Conservation (phyloP, 2,888 invertebrate species). For the Amblyjoppa fuscipennis region DNA sequence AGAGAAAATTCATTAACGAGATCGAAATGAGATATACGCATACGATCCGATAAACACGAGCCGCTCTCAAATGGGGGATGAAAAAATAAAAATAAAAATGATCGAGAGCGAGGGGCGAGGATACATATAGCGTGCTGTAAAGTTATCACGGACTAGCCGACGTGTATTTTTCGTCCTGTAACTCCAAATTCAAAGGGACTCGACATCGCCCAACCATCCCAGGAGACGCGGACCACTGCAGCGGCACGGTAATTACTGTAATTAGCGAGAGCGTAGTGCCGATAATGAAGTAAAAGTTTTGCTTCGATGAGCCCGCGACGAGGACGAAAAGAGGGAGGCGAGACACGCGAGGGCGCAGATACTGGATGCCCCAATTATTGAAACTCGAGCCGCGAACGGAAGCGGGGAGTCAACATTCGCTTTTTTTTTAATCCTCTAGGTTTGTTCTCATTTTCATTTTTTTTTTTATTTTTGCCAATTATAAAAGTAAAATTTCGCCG, state of each 20-base stretch:
- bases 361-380: slow-evolving; percentile 12
- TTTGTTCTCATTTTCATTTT: too few relatives aligned
- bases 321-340: not conserved
- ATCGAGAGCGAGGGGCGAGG: not conserved
- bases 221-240: not conserved
- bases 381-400: not conserved
- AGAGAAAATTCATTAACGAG: slow-evolving; percentile 20
- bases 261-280: not conserved
- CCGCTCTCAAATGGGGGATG: not conserved
- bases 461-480: slow-evolving; percentile 1
- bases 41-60: not conserved
- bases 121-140: not conserved
- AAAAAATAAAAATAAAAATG: not conserved
- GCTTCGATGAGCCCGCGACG: not conserved
- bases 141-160: not conserved
- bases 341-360: not conserved
- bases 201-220: not conserved
- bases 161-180: not conserved
- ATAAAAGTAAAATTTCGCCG: not conserved
- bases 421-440: not conserved
- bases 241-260: not conserved
- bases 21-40: slow-evolving; percentile 11
- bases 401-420: not conserved
- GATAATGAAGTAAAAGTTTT: slow-evolving; percentile 4
- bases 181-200: not conserved